These are phyloP conservation scores for Tokudaia muenninki DNA, from an alignment of 2,797 vertebrate species.

Conservation along the genomic window DNA sequence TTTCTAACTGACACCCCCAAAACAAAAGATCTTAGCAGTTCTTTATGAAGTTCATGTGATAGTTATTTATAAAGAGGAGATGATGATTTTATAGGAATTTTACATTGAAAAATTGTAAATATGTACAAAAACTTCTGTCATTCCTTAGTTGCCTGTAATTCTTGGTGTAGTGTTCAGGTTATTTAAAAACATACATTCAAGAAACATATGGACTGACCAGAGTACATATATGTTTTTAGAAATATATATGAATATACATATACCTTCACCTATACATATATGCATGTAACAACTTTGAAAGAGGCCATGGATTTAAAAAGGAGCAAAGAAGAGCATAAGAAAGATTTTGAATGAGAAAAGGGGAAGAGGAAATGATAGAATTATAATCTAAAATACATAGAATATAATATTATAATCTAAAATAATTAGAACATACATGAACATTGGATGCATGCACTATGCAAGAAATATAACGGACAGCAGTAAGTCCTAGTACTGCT, in stretches of 20 bases:
- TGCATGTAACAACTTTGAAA: neutral
- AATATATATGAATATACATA: neutral
- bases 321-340: neutral
- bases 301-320: neutral
- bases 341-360: too few relatives aligned
- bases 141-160: neutral
- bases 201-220: neutral
- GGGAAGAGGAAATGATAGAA: neutral
- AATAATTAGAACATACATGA: neutral
- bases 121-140: neutral
- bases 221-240: neutral
- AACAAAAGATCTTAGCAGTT: neutral
- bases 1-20: neutral
- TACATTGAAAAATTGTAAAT: neutral
- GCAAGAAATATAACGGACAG: neutral
- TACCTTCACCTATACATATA: neutral
- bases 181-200: neutral
- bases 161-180: too few relatives aligned
- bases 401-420: neutral
- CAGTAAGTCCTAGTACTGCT: neutral
- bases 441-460: neutral
- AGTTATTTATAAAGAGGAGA: constrained; percentile 24
- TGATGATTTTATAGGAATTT: neutral
- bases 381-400: neutral
- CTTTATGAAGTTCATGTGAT: neutral